Evolutionary conservation across 1,140 invertebrate genomes (phyloP).

Genomic region (Tetramorium alpestre): DNA sequence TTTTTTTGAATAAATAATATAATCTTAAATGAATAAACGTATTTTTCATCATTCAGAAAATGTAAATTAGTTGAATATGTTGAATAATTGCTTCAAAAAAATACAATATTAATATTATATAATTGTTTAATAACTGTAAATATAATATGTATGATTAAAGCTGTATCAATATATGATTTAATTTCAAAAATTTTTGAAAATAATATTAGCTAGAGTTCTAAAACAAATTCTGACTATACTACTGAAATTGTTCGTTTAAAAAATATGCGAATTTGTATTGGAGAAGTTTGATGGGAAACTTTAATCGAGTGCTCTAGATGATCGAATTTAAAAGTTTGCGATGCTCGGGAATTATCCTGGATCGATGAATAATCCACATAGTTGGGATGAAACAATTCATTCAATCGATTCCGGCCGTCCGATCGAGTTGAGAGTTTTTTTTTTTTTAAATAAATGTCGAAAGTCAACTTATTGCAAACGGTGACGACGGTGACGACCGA

Average conservation of each 20-base stretch:
- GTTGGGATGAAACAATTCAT: neutral
- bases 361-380: slow-evolving; percentile 21
- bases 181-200: neutral
- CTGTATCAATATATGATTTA: neutral
- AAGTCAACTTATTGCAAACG: slow-evolving; percentile 46
- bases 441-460: slow-evolving; percentile 60
- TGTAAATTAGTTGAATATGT: neutral
- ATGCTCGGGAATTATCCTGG: neutral
- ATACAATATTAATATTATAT: neutral
- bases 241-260: neutral
- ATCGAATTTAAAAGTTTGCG: slow-evolving; percentile 10
- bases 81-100: neutral
- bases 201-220: neutral
- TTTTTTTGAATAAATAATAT: neutral
- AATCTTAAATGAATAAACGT: neutral
- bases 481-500: neutral
- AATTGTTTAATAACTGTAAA: neutral
- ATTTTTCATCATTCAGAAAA: neutral
- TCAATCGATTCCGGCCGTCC: neutral
- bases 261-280: neutral
- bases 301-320: neutral
- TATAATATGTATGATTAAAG: neutral
- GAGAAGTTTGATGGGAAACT: neutral
- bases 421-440: slow-evolving; percentile 1
- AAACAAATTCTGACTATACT: neutral